phyloP scores from a whole-genome alignment of 2,888 invertebrate species.

The Catocala sponsa region DNA sequence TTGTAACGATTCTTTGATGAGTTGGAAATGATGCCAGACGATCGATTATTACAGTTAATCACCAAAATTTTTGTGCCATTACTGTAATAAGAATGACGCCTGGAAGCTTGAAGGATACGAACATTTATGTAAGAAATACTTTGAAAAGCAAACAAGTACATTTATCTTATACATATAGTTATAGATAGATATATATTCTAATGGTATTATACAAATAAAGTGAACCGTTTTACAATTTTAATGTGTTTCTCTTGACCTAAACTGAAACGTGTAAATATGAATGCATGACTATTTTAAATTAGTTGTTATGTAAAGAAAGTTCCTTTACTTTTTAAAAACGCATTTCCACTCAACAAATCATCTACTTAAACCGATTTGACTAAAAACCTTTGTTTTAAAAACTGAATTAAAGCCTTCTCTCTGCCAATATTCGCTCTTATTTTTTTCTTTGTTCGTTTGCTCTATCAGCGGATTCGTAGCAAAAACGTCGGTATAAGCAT shows the following conservation, averaged over 20 bases:
- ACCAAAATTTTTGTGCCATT: conserved; percentile 11
- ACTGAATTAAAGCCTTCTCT: conserved; percentile 22
- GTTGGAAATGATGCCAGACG: conserved; percentile 5
- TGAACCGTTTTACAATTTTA: too few relatives aligned
- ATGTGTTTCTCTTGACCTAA: too few relatives aligned
- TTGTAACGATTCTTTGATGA: conserved; percentile 13
- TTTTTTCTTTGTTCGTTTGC: conserved; percentile 28
- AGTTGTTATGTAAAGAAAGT: too few relatives aligned
- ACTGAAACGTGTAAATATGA: too few relatives aligned
- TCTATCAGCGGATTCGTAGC: conserved; percentile 24
- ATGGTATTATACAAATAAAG: too few relatives aligned
- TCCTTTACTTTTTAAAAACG: conserved; percentile 1
- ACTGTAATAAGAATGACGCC: conserved; percentile 2
- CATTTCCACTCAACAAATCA: not conserved
- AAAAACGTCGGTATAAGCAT: conserved; percentile 47
- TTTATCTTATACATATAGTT: too few relatives aligned
- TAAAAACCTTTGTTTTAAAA: conserved; percentile 9
- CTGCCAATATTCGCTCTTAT: conserved; percentile 23
- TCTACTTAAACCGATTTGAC: conserved; percentile 5
- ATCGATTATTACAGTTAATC: conserved; percentile 9
- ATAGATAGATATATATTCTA: too few relatives aligned
- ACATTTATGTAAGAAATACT: not conserved
- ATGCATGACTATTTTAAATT: too few relatives aligned
- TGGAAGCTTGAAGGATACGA: not conserved
- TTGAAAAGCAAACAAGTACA: too few relatives aligned